These are phyloP conservation scores for Anguilla megastoma DNA, from an alignment of 2,797 vertebrate species.

Conservation along the genomic window DNA sequence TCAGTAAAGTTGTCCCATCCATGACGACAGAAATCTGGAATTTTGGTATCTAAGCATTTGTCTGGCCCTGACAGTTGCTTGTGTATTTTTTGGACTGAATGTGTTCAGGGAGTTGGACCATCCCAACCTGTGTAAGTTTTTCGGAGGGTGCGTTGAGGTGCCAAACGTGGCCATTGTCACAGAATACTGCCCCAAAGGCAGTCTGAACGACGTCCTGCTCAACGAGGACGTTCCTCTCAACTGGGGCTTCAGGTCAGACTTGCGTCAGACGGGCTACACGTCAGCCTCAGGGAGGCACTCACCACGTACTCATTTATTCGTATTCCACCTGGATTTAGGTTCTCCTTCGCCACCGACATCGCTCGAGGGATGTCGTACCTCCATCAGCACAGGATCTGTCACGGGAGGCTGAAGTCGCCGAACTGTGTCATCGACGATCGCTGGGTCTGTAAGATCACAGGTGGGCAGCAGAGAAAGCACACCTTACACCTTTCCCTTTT, in stretches of 20 bases:
- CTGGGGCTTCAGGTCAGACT: conserved; percentile 80
- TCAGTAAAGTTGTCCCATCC: neutral
- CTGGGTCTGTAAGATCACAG: conserved; percentile 87
- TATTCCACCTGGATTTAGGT: conserved; percentile 60
- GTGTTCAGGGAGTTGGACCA: conserved; percentile 80
- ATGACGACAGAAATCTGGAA: neutral
- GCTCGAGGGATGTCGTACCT: conserved; percentile 82
- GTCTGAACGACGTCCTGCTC: conserved; percentile 78
- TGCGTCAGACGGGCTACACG: neutral
- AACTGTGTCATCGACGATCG: conserved; percentile 83
- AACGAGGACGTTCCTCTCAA: conserved; percentile 82
- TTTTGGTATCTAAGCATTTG: neutral
- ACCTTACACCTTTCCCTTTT: neutral
- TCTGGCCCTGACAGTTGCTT: neutral
- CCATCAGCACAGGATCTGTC: conserved; percentile 77
- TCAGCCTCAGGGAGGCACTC: neutral
- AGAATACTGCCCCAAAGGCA: conserved; percentile 86
- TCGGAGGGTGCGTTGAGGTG: conserved; percentile 78
- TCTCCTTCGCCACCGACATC: conserved; percentile 83
- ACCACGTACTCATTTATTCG: neutral
- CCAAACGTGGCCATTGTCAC: conserved; percentile 82
- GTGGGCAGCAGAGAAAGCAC: conserved; percentile 47
- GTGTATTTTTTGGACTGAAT: neutral
- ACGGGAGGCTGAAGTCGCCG: conserved; percentile 74
- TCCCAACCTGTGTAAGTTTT: conserved; percentile 84